These are phyloP conservation scores for Ammodytes marinus DNA, from an alignment of 2,113 vertebrate species.

Conservation along the genomic window DNA sequence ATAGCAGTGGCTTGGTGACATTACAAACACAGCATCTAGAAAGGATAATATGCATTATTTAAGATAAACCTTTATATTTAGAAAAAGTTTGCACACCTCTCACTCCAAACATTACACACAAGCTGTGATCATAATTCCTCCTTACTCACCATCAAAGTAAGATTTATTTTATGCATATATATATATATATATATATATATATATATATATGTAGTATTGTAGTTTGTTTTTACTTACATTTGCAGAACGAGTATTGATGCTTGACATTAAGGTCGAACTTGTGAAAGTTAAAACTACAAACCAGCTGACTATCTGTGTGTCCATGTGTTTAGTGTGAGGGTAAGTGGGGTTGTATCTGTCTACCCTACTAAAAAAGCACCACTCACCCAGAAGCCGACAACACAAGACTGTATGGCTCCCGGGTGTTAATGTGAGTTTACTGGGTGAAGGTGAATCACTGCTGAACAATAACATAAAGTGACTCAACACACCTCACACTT, in stretches of 20 bases:
- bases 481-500: neutral
- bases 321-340: neutral
- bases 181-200: too few relatives aligned
- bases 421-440: neutral
- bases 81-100: too few relatives aligned
- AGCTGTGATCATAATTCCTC: too few relatives aligned
- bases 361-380: neutral
- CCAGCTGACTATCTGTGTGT: neutral
- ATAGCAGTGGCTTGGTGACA: too few relatives aligned
- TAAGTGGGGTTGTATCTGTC: neutral
- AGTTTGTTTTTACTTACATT: neutral
- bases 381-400: neutral
- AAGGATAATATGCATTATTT: too few relatives aligned
- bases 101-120: too few relatives aligned
- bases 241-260: neutral
- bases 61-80: too few relatives aligned
- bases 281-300: neutral
- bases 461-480: neutral
- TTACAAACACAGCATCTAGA: too few relatives aligned
- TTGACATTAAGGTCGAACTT: neutral
- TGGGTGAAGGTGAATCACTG: neutral
- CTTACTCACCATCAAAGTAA: too few relatives aligned
- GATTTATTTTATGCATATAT: too few relatives aligned
- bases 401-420: neutral
- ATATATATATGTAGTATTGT: too few relatives aligned